A percentile compares a stretch with the other conserved stretches of the same genome.
Evolutionary conservation across 2,113 vertebrate genomes (phyloP).

Genomic region (Periophthalmus modestus): DNA sequence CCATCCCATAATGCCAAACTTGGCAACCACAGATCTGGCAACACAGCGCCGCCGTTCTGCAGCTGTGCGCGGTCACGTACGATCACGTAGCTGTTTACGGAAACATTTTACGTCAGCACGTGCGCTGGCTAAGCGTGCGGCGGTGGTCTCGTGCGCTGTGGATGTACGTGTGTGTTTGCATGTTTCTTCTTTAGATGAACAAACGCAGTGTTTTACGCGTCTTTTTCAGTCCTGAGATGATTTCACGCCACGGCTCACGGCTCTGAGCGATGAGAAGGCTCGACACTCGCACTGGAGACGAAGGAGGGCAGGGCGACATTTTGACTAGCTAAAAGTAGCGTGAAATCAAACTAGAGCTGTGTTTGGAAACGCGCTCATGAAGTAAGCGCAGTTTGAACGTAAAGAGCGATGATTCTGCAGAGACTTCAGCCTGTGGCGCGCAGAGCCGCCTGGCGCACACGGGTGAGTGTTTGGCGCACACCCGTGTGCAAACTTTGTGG

Average conservation of each 20-base stretch:
- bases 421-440: neutral
- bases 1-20: neutral
- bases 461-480: conserved; percentile 2
- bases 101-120: conserved; percentile 61
- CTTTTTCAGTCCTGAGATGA: neutral
- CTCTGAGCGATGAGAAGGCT: conserved; percentile 4
- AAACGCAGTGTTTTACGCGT: neutral
- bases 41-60: conserved; percentile 9
- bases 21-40: neutral
- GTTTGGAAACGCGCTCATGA: neutral
- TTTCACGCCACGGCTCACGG: neutral
- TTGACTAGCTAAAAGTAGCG: conserved; percentile 1
- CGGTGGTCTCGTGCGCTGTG: neutral
- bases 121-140: conserved; percentile 21
- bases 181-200: neutral
- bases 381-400: neutral
- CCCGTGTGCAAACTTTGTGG: neutral
- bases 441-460: conserved; percentile 7
- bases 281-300: neutral
- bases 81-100: conserved; percentile 55
- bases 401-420: conserved; percentile 6
- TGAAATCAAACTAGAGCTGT: neutral
- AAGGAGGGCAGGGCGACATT: conserved; percentile 12
- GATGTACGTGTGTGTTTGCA: conserved; percentile 42
- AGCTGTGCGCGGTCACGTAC: conserved; percentile 1